These are phyloP conservation scores for Hydrotaea diabolus DNA, from an alignment of 2,888 invertebrate genomes.

Conservation along the genomic window DNA sequence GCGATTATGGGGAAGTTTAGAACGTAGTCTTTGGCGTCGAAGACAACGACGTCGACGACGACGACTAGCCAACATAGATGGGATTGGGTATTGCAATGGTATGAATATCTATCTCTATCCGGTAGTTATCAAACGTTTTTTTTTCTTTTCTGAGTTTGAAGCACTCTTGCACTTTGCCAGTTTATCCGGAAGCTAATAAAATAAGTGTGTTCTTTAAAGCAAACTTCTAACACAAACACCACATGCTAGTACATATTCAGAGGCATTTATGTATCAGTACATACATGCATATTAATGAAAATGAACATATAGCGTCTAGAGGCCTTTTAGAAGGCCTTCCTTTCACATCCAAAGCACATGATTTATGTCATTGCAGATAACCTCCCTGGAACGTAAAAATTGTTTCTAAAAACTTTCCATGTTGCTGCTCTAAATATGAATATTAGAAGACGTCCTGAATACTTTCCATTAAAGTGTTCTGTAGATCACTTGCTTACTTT, in stretches of 20 bases:
- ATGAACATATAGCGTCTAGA: too few species aligned
- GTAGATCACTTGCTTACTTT: too few species aligned
- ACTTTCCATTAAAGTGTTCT: too few species aligned
- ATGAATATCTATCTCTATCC: constrained; percentile 28
- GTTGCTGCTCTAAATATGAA: too few species aligned
- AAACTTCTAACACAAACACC: constrained; percentile 15
- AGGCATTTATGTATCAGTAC: neutral
- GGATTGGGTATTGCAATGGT: neutral
- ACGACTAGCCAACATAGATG: neutral
- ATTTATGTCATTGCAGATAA: too few species aligned
- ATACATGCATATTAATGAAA: neutral
- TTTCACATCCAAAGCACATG: too few species aligned
- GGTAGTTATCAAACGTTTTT: constrained; percentile 19
- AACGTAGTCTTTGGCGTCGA: too few species aligned
- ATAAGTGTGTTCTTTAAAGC: constrained; percentile 16
- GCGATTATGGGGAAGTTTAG: neutral
- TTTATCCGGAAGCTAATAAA: constrained; percentile 66
- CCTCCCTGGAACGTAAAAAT: too few species aligned
- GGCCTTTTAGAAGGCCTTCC: too few species aligned
- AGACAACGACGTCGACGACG: neutral
- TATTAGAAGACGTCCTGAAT: too few species aligned
- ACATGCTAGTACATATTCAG: constrained; percentile 3
- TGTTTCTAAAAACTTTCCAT: too few species aligned
- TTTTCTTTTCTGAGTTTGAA: neutral
- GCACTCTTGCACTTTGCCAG: constrained; percentile 17